Conservation (phyloP, 2,113 vertebrate genomes). For the Deroptyus accipitrinus region DNA sequence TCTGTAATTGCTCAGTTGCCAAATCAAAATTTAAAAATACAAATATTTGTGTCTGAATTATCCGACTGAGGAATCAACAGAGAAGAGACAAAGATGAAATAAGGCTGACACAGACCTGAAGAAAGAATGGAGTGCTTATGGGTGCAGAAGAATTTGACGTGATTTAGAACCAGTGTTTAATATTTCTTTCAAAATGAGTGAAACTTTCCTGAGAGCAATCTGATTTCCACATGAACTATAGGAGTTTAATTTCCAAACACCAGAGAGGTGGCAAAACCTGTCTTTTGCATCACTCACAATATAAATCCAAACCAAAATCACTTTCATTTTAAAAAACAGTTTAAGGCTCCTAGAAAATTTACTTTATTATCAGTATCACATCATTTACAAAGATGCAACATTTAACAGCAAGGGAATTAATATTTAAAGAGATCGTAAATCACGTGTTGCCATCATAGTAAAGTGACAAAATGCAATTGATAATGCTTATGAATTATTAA, state of each 20-base stretch:
- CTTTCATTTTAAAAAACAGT: not conserved
- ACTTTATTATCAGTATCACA: not conserved
- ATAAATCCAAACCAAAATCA: constrained; percentile 28
- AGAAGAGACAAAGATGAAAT: not conserved
- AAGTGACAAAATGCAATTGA: not conserved
- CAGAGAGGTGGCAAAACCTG: constrained; percentile 40
- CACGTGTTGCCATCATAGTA: not conserved
- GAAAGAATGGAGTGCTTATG: not conserved
- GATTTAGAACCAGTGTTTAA: not conserved
- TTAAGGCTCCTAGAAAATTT: not conserved
- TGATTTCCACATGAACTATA: constrained; percentile 36
- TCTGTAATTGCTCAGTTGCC: not conserved
- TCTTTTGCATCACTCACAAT: constrained; percentile 33
- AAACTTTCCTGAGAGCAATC: constrained; percentile 37
- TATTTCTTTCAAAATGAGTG: constrained; percentile 29
- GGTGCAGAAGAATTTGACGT: not conserved
- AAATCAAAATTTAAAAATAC: not conserved
- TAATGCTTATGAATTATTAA: not conserved
- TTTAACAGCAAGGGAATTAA: constrained; percentile 29
- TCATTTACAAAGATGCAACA: not conserved
- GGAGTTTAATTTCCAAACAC: constrained; percentile 56
- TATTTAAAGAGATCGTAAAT: not conserved
- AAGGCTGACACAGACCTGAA: not conserved
- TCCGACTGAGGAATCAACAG: not conserved
- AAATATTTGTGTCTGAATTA: not conserved